Percentiles rank a stretch among this genome's conserved stretches.
Conservation (phyloP, 1,140 invertebrate genomes). For the Drosophila tani region DNA sequence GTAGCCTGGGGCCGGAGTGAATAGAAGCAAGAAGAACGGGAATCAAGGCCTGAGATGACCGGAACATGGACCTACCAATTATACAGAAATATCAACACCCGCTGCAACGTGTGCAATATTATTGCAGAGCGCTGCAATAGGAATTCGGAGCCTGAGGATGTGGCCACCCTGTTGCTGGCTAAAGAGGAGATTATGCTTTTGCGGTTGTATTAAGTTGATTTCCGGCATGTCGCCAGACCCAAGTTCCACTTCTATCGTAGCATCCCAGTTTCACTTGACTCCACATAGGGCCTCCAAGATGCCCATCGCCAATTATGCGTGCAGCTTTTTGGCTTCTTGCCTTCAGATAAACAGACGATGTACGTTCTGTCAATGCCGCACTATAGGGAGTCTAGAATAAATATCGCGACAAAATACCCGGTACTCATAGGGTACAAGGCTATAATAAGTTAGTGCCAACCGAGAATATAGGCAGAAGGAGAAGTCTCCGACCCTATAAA, state of each 20-base stretch:
- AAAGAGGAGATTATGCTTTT: constrained; percentile 74
- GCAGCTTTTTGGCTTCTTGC: constrained; percentile 17
- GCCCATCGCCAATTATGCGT: constrained; percentile 66
- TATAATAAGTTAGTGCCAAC: too few relatives aligned
- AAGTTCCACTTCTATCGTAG: not conserved
- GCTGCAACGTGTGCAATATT: too few relatives aligned
- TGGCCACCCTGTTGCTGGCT: not conserved
- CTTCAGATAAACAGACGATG: constrained; percentile 63
- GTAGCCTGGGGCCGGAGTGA: constrained; percentile 34
- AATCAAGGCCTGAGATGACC: not conserved
- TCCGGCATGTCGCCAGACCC: constrained; percentile 63
- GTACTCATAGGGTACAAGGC: too few relatives aligned
- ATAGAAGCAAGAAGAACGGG: not conserved
- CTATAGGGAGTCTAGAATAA: too few relatives aligned
- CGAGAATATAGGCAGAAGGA: too few relatives aligned
- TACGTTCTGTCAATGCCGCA: constrained; percentile 45
- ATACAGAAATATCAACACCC: constrained; percentile 56
- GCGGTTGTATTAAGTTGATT: constrained; percentile 79
- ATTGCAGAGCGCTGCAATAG: not conserved
- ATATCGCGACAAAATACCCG: too few relatives aligned
- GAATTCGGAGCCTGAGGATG: constrained; percentile 20
- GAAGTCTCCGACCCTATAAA: too few relatives aligned
- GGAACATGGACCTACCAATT: constrained; percentile 65
- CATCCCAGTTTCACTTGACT: constrained; percentile 7
- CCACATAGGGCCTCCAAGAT: constrained; percentile 48